Evolutionary conservation across 1,140 invertebrate species (phyloP), one percentile per base, ranked within the genome.

Genomic region (Theocolax elegans): DNA sequence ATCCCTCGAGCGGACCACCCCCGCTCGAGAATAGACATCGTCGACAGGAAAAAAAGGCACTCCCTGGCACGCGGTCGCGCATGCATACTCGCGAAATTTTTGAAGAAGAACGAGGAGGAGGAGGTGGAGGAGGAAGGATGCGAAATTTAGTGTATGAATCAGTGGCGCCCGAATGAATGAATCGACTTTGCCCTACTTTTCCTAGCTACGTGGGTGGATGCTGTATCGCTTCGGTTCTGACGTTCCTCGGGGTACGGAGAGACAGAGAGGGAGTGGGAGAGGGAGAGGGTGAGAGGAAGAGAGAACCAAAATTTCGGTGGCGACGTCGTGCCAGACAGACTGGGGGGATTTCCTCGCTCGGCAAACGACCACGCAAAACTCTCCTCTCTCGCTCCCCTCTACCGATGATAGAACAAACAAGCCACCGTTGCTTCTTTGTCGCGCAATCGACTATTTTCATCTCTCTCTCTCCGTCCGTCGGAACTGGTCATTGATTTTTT

Each of bases 111-210:
- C n/a, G n/a, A n/a, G n/a, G n/a, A n/a, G n/a, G n/a, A n/a, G n/a
- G n/a, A n/a, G n/a, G n/a, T n/a, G n/a, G n/a, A 15, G 29, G 54
- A 25, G 21, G 13, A 46, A n/a, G 44, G 29, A 15, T 12, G 25
- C 23, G 54, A 49, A 17, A 38, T 48, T 58, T 58, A 19, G 63
- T 31, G n/a, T 75, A 76, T 79, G 78, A 80, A 80, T 80, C 78
- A 80, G 78, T 76, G 67, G 62, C 40, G 38, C 40, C 49, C 49
- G 74, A 81, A 66, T 81, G 80, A 81, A 81, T 81, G 79, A 81
- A 80, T 80, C 79, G 76, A 80, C 78, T 81, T 79, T 81, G 78
- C 74, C 76, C 80, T 71, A 81, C 72, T 81, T 81, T 78, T 74
- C 73, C 70, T 56, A 44, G 29, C 51, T 46, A 4, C 42, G 42